Evolutionary conservation across 2,888 invertebrate species (phyloP).

Genomic region (Sussaba pulchella): DNA sequence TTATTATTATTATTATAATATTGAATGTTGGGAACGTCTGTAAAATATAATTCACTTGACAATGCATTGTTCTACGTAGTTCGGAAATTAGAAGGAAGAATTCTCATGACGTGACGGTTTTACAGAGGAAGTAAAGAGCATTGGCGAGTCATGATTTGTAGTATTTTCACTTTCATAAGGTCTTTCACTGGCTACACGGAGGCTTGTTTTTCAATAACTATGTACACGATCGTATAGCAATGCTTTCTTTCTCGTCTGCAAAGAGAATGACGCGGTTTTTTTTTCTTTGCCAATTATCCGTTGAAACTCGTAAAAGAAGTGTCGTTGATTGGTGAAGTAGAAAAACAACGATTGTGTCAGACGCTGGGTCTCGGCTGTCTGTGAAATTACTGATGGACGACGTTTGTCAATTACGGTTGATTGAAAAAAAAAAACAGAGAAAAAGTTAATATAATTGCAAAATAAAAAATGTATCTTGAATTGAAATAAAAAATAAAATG

Average conservation of each 20-base stretch:
- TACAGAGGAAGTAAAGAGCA: background rate
- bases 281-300: background rate
- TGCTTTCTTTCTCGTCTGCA: slow-evolving; percentile 42
- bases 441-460: no score
- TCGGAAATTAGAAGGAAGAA: slow-evolving; percentile 12
- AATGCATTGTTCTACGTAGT: slow-evolving; percentile 23
- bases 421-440: no score
- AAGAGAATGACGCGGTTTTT: slow-evolving; percentile 16
- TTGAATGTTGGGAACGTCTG: no score
- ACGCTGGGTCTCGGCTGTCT: background rate
- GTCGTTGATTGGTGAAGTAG: background rate
- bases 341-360: slow-evolving; percentile 40
- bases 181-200: background rate
- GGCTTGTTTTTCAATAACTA: slow-evolving; percentile 27
- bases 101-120: slow-evolving; percentile 17
- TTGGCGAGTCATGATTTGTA: background rate
- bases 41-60: slow-evolving; percentile 30
- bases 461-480: no score
- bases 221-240: slow-evolving; percentile 23
- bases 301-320: background rate
- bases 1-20: no score
- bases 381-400: slow-evolving; percentile 14
- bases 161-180: slow-evolving; percentile 19
- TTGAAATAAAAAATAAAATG: no score
- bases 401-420: background rate